Conservation (phyloP, 2,888 invertebrate species). For the Cephus runcator region DNA sequence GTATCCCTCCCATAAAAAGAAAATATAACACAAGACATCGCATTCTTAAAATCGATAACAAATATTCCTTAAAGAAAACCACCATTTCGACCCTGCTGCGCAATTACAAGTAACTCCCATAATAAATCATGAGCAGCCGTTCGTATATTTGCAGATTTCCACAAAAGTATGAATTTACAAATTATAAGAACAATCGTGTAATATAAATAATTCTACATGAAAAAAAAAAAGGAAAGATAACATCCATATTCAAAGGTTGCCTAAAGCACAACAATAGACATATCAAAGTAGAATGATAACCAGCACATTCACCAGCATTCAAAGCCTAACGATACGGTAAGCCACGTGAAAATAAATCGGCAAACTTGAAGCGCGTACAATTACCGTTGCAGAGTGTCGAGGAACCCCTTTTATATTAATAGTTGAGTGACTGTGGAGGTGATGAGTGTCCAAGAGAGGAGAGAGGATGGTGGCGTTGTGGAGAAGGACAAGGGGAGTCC, state of each 20-base stretch:
- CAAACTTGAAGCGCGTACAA: slow-evolving; percentile 54
- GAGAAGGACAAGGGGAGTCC: slow-evolving; percentile 27
- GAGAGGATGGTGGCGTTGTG: slow-evolving; percentile 13
- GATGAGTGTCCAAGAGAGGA: slow-evolving; percentile 44
- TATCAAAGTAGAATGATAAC: background rate
- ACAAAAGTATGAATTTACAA: background rate
- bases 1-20: background rate
- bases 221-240: background rate
- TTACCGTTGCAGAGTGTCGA: slow-evolving; percentile 62
- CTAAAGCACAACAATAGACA: background rate
- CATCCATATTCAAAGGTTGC: background rate
- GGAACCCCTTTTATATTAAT: slow-evolving; percentile 65
- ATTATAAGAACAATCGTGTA: no score
- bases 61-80: background rate
- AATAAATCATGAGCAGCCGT: background rate
- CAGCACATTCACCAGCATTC: background rate
- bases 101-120: background rate
- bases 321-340: background rate
- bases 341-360: slow-evolving; percentile 47
- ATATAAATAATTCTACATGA: background rate
- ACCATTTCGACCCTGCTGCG: no score
- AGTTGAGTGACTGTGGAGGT: slow-evolving; percentile 59
- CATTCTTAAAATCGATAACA: background rate
- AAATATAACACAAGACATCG: background rate
- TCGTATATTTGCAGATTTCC: background rate